Evolutionary conservation across 2,797 vertebrate species (phyloP).

Genomic region (Tragopan temminckii): DNA sequence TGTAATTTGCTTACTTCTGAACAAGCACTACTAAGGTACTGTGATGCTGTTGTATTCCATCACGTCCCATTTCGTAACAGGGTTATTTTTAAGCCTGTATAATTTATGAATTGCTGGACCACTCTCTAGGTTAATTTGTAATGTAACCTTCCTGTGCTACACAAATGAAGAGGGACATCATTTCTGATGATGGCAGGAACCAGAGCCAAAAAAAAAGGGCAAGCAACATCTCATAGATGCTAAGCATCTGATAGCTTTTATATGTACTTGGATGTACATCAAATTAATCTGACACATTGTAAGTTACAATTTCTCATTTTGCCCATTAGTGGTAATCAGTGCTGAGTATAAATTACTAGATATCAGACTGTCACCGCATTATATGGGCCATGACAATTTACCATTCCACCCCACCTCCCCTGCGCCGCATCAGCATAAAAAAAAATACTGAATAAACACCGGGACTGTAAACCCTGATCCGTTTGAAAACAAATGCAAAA

Average conservation of each 20-base stretch:
- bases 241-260: not conserved
- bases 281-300: not conserved
- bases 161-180: not conserved
- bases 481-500: not conserved
- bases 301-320: not conserved
- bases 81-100: constrained; percentile 9
- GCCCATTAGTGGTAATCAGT: not conserved
- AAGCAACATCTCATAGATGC: not conserved
- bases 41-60: not conserved
- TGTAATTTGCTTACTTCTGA: not conserved
- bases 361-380: not conserved
- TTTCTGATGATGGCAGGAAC: constrained; percentile 7
- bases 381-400: not conserved
- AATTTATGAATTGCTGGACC: not conserved
- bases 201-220: not conserved
- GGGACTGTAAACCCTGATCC: not conserved
- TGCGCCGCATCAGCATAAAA: not conserved
- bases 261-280: not conserved
- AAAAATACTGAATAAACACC: not conserved
- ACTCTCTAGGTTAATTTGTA: constrained; percentile 5
- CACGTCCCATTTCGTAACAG: constrained; percentile 6
- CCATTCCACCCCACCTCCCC: not conserved
- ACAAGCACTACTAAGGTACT: not conserved
- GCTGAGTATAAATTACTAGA: not conserved
- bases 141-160: not conserved